Evolutionary conservation across 2,113 vertebrate genomes (phyloP).

Genomic region (Axis porcinus): DNA sequence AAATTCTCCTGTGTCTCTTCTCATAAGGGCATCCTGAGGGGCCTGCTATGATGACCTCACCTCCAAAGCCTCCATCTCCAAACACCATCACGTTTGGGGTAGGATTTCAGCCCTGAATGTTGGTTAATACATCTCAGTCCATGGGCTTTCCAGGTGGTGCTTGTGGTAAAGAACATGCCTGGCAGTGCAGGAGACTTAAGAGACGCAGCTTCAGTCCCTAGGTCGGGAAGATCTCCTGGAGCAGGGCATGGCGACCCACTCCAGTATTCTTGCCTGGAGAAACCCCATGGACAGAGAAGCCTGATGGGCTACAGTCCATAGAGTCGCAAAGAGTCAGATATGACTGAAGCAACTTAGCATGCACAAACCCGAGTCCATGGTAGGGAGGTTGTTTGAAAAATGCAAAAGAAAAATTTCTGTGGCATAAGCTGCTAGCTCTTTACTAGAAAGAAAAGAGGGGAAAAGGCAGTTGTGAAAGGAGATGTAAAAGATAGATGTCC

Average conservation of each 20-base stretch:
- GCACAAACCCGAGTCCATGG: background rate
- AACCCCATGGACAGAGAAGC: background rate
- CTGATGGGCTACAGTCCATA: background rate
- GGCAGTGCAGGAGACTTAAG: background rate
- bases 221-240: too few relatives aligned
- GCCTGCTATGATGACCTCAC: background rate
- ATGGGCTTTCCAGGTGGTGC: background rate
- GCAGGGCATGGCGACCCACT: too few relatives aligned
- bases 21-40: background rate
- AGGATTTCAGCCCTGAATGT: background rate
- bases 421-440: background rate
- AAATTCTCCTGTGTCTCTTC: background rate
- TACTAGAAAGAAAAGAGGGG: background rate
- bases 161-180: background rate
- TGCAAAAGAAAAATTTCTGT: background rate
- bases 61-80: background rate
- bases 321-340: fast-evolving
- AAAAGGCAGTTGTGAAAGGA: background rate
- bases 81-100: background rate
- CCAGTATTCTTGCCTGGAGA: background rate
- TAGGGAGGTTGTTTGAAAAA: background rate
- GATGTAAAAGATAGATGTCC: background rate
- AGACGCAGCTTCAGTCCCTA: background rate
- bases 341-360: background rate
- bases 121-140: background rate